Conservation (phyloP, 1,140 invertebrate species). For the Drosophila insularis region DNA sequence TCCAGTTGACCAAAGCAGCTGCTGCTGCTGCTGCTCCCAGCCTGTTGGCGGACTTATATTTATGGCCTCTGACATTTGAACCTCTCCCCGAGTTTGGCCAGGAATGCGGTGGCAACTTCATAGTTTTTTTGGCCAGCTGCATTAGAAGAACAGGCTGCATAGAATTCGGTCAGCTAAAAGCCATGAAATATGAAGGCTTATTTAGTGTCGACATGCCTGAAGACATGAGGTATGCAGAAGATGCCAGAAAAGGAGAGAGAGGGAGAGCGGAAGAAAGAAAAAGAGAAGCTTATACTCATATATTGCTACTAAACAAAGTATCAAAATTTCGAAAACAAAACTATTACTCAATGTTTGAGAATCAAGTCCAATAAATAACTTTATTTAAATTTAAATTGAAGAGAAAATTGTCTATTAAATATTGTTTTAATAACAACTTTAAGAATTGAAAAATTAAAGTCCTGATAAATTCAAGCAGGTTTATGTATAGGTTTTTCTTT, state of each 20-base stretch:
- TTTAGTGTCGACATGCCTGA: conserved; percentile 71
- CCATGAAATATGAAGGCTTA: conserved; percentile 80
- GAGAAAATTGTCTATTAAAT: no score
- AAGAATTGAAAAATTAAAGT: no score
- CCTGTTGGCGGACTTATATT: conserved; percentile 53
- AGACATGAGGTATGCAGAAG: neutral
- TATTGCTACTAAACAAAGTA: no score
- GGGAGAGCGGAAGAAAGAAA: no score
- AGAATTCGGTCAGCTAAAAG: conserved; percentile 73
- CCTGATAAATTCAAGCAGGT: no score
- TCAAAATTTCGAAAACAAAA: no score
- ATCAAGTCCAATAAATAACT: no score
- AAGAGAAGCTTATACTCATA: no score
- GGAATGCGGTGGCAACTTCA: conserved; percentile 58
- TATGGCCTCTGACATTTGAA: conserved; percentile 74
- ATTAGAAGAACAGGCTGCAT: conserved; percentile 53
- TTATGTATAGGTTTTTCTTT: no score
- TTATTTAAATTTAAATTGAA: no score
- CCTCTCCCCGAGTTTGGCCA: conserved; percentile 36
- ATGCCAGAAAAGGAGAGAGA: neutral
- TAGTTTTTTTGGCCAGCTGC: conserved; percentile 42
- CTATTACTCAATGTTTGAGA: no score
- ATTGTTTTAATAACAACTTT: no score
- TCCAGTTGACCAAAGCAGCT: conserved; percentile 10
- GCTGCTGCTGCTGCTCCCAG: conserved; percentile 23